Evolutionary conservation across 64 coral and sea anemone species (phyloP).

Genomic region (Catalaphyllia jardinei): DNA sequence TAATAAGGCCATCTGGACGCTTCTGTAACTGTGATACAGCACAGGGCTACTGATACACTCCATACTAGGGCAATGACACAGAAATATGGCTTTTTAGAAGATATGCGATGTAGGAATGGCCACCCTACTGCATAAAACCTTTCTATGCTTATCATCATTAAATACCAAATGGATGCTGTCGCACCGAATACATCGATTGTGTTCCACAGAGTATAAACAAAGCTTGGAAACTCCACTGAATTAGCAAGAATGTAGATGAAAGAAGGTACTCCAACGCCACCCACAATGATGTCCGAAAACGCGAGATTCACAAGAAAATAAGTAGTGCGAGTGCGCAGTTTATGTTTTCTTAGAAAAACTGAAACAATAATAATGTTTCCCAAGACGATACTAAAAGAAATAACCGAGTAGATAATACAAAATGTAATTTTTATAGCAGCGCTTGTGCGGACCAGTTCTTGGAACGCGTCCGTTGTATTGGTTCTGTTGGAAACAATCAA

Average conservation of each 20-base stretch:
- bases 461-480: background rate
- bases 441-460: constrained; percentile 3
- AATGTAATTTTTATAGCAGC: constrained; percentile 8
- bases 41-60: constrained; percentile 39
- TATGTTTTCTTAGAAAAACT: constrained; percentile 53
- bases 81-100: constrained; percentile 58
- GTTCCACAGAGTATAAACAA: constrained; percentile 62
- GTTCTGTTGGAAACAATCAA: background rate
- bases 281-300: constrained; percentile 59
- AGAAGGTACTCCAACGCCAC: constrained; percentile 55
- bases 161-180: constrained; percentile 61
- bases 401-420: constrained; percentile 39
- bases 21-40: constrained; percentile 53
- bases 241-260: constrained; percentile 54
- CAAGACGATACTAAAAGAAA: constrained; percentile 51
- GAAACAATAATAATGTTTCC: constrained; percentile 40
- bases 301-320: constrained; percentile 62
- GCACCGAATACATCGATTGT: constrained; percentile 61
- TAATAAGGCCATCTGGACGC: constrained; percentile 57
- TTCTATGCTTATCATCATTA: constrained; percentile 73
- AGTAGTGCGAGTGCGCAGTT: constrained; percentile 59
- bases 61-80: constrained; percentile 46
- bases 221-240: constrained; percentile 51
- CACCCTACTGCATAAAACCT: constrained; percentile 70
- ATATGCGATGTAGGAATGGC: constrained; percentile 67